Percentiles rank a stretch among this genome's conserved stretches.
These are phyloP conservation scores for Reticulitermes lucifugus DNA, from an alignment of 2,888 invertebrate genomes.

Conservation along the genomic window DNA sequence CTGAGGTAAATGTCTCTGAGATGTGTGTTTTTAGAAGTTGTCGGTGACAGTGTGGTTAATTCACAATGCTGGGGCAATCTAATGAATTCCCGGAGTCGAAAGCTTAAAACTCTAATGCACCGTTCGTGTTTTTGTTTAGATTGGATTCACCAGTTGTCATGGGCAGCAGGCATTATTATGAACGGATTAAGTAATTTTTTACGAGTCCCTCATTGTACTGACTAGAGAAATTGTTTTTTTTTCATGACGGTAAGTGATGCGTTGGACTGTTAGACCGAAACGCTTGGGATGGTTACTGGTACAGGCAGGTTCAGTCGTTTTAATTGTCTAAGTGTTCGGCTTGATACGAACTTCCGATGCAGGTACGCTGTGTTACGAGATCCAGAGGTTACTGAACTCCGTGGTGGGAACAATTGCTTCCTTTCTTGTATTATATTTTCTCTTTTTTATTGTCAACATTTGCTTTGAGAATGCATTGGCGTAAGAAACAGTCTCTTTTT, in stretches of 20 bases:
- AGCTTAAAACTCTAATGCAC: too few species aligned
- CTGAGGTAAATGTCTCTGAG: too few species aligned
- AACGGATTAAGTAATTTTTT: background rate
- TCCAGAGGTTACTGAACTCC: background rate
- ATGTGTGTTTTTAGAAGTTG: too few species aligned
- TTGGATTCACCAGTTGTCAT: too few species aligned
- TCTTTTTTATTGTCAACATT: background rate
- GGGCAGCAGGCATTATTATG: background rate
- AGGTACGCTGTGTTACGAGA: background rate
- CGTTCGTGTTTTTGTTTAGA: too few species aligned
- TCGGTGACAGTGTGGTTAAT: too few species aligned
- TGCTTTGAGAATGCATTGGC: too few species aligned
- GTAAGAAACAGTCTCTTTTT: background rate
- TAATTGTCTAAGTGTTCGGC: background rate
- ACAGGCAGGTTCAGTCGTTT: background rate
- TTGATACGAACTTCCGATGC: constrained; percentile 2
- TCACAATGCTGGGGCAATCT: too few species aligned
- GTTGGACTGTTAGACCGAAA: background rate
- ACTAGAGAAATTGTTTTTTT: background rate
- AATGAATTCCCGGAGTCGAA: too few species aligned
- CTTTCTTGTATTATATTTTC: background rate
- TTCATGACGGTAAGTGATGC: background rate
- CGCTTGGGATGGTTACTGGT: background rate
- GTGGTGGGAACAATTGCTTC: background rate
- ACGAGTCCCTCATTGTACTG: background rate